These are phyloP conservation scores for Pipa parva DNA, from an alignment of 2,113 vertebrate species.

Conservation along the genomic window DNA sequence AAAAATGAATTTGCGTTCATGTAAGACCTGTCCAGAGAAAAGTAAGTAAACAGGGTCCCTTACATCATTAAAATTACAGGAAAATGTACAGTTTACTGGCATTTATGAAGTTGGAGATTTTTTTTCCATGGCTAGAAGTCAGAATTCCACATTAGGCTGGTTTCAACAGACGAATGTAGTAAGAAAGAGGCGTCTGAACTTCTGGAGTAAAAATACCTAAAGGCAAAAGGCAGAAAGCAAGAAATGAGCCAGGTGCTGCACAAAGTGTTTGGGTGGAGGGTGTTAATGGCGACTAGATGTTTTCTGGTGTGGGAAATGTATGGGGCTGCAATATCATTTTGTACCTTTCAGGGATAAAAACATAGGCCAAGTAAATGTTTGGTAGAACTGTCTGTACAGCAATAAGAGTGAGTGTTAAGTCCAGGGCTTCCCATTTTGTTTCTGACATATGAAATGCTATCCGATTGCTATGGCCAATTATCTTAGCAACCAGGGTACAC, in stretches of 20 bases:
- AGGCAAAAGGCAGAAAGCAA: slow-evolving; percentile 6
- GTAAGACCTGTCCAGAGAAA: not conserved
- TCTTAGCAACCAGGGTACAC: too few species aligned
- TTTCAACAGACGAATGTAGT: slow-evolving; percentile 1
- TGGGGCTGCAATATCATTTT: not conserved
- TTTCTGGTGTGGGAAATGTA: not conserved
- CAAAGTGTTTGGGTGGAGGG: slow-evolving; percentile 15
- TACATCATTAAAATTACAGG: slow-evolving; percentile 12
- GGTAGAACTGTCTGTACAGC: not conserved
- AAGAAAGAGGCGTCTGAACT: not conserved
- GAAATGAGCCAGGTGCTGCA: slow-evolving; percentile 24
- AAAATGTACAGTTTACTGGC: slow-evolving; percentile 34
- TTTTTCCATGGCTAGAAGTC: slow-evolving; percentile 25
- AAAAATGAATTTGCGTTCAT: not conserved
- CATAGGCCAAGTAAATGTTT: too few species aligned
- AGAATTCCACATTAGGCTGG: slow-evolving; percentile 8
- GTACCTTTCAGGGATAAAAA: too few species aligned
- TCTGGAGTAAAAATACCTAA: not conserved
- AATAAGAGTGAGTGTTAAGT: too few species aligned
- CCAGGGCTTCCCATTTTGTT: too few species aligned
- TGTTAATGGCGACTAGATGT: not conserved
- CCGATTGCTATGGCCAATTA: too few species aligned
- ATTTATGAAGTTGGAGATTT: slow-evolving; percentile 13
- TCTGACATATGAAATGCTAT: too few species aligned
- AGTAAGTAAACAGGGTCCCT: slow-evolving; percentile 11